A percentile compares a stretch with the other conserved stretches of the same genome.
Conservation (phyloP, 2,797 vertebrate genomes). For the Lithobates pipiens region DNA sequence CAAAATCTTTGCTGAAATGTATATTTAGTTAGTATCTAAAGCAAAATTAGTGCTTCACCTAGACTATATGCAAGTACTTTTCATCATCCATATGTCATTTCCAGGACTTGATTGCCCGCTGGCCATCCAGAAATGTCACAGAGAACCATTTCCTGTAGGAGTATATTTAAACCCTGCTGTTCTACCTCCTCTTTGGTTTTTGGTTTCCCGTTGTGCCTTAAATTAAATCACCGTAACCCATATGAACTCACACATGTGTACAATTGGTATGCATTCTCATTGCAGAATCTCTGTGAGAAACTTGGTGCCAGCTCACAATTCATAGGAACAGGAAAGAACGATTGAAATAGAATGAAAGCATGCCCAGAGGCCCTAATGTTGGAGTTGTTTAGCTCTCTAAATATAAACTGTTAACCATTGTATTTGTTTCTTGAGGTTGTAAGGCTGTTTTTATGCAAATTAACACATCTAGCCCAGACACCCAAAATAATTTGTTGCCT, state of each 20-base stretch:
- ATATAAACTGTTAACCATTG: too few species aligned
- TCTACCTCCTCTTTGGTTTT: neutral
- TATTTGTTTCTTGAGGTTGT: too few species aligned
- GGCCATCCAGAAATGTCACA: neutral
- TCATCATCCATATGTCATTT: neutral
- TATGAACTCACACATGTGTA: conserved; percentile 8
- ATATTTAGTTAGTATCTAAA: too few species aligned
- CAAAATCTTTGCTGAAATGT: too few species aligned
- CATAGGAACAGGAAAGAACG: neutral
- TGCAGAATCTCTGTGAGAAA: neutral
- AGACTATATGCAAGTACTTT: too few species aligned
- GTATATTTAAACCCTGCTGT: neutral
- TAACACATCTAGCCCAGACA: too few species aligned
- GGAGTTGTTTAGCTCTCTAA: too few species aligned
- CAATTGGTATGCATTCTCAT: neutral
- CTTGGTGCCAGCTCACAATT: neutral
- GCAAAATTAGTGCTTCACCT: too few species aligned
- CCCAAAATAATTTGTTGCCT: too few species aligned
- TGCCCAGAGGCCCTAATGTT: too few species aligned
- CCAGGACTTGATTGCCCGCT: neutral
- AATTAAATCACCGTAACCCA: conserved; percentile 8
- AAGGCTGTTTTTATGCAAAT: too few species aligned
- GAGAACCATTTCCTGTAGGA: conserved; percentile 16
- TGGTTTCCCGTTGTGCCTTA: conserved; percentile 32
- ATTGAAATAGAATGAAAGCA: too few species aligned